Base-by-base conservation (phyloP, 1,140 invertebrate genomes). In the Drosophila nasuta region DNA sequence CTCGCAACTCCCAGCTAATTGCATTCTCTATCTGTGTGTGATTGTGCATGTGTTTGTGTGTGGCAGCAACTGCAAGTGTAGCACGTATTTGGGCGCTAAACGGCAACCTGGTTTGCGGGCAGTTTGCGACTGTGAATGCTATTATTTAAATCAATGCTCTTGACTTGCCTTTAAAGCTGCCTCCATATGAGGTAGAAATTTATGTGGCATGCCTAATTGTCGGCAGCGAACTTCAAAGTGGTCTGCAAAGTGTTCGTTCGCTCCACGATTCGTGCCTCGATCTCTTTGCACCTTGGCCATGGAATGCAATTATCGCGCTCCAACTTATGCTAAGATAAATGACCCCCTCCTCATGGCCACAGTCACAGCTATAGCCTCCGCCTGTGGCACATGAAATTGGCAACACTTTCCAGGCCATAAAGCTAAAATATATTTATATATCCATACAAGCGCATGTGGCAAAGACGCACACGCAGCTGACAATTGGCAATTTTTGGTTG, bases 61-160 rank as follows among this genome's bases (percentile, higher is more conserved):
- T 54, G 51, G 51, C 28, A 54, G 13, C 8, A 15, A 51, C 49
- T 57, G 10, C 15, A 57, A 41, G 13, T 52, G 49, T 52, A 58
- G 73, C 59, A 49, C 43, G 52, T 52, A 20, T 48, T 72, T 63
- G 43, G 43, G 65, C 56, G 63, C 45, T 65, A 38, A 38, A 33
- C 25, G 28, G 13, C 11, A 10, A 38, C 35, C 35, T 33, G 17
- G 13, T 8, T 25, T 58, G 41, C 25, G 46, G 48, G 41, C 25
- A 48, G 48, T 46, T 38, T 38, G 17, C 30, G 45, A 45, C 35
- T 63, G 52, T 52, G 78, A 91, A 76, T 67, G 75, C 79, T 91
- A 80, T 89, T 91, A 91, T 91, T 91, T 91, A 91, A 91, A 91
- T 91, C 89, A 91, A 91, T 91, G 88, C 72, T 58, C 41, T 46